Conservation (phyloP, 2,113 vertebrate species). For the Neolamprologus cancellatus region DNA sequence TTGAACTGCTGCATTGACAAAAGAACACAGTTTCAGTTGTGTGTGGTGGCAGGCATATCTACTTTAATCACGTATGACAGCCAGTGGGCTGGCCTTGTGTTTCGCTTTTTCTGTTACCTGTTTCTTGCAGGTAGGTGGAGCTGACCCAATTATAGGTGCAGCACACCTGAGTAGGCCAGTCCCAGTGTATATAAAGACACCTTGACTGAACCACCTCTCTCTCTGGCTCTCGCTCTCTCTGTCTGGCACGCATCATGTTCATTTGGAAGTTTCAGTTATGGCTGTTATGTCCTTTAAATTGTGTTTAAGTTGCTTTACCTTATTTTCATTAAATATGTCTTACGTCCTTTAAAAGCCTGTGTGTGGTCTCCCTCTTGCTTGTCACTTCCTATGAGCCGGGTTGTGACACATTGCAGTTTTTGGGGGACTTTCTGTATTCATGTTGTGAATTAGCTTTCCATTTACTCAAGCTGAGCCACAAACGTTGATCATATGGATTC, state of each 20-base stretch:
- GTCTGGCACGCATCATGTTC: accelerated
- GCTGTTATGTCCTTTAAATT: neutral
- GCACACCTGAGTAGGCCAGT: neutral
- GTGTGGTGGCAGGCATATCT: neutral
- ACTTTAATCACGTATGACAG: accelerated
- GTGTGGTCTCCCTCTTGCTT: neutral
- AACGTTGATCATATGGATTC: neutral
- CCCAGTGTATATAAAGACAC: neutral
- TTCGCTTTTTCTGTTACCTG: neutral
- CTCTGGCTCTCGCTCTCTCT: accelerated
- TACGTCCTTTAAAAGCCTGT: accelerated
- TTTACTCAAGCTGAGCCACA: neutral
- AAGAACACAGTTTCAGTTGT: neutral
- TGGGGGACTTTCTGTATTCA: neutral
- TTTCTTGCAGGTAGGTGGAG: neutral
- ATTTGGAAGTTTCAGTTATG: accelerated
- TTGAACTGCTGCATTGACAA: neutral
- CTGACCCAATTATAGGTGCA: neutral
- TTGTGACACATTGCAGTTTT: neutral
- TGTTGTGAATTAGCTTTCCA: neutral
- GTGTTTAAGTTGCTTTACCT: neutral
- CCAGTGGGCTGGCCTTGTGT: neutral
- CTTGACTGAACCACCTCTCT: accelerated
- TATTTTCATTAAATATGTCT: neutral
- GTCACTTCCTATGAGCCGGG: accelerated